phyloP scores from a whole-genome alignment of 1,140 invertebrate genomes.

The Drosophila parabipectinata region DNA sequence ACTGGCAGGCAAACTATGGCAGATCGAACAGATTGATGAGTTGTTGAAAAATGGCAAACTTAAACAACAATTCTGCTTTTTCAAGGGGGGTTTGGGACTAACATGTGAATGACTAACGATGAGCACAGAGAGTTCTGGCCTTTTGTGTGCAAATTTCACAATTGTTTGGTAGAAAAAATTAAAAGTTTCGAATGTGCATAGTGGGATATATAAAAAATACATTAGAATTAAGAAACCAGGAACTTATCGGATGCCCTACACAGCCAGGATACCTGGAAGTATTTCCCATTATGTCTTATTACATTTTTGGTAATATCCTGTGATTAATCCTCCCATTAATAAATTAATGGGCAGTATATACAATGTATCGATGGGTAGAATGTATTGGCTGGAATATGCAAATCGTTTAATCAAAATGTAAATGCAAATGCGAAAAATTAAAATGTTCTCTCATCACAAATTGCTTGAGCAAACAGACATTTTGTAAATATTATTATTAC shows the following conservation, averaged over 20 bases:
- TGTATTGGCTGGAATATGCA: conserved; percentile 47
- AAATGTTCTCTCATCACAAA: conserved; percentile 69
- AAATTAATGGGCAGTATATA: conserved; percentile 27
- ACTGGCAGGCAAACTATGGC: conserved; percentile 53
- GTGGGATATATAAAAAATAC: conserved; percentile 1
- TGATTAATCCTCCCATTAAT: conserved; percentile 33
- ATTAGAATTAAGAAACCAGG: not conserved
- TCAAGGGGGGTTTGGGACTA: not conserved
- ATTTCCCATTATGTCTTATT: not conserved
- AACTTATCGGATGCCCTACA: not conserved
- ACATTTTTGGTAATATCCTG: not conserved
- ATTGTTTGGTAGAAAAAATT: conserved; percentile 14
- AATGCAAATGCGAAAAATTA: conserved; percentile 76
- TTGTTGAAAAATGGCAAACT: conserved; percentile 82
- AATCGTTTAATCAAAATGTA: conserved; percentile 79
- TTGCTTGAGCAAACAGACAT: conserved; percentile 66
- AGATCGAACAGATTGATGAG: conserved; percentile 78
- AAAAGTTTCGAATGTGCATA: not conserved
- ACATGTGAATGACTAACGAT: conserved; percentile 57
- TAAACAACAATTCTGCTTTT: conserved; percentile 61
- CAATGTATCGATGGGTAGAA: too few species aligned
- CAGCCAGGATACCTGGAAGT: not conserved
- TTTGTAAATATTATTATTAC: conserved; percentile 82
- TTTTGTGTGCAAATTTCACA: conserved; percentile 23
- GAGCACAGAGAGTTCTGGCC: conserved; percentile 16